Evolutionary conservation across 2,113 vertebrate genomes (phyloP), one percentile per base, ranked within the genome.

Genomic region (Cyanoramphus novaezelandiae): DNA sequence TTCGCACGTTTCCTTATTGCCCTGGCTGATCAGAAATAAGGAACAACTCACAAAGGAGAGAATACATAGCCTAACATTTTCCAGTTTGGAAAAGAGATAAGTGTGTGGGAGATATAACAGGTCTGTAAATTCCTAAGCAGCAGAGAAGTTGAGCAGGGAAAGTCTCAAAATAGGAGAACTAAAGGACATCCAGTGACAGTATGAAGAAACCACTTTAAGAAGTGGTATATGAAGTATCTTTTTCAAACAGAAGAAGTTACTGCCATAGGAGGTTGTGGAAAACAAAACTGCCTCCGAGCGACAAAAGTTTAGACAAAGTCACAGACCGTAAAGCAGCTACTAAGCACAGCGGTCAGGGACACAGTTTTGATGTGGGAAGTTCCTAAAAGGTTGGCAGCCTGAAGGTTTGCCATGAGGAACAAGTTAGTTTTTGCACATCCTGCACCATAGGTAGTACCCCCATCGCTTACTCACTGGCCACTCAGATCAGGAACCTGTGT

Each of bases 71-170:
- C 74, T 87, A 82, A 86, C 44, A 68, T 91, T 97, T 94, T 94
- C 93, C 90, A 93, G 62, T 91, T 87, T 0, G 13, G 82, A 87
- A 93, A 87, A 68, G 57, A 76, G 82, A 43, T 72, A 82, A 96
- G 87, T 67, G 90, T 91, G 35, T 68, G 78, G 23, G 50, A 91
- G 76, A 72, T 82, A 29, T 4, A 62, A 10, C 62, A 82, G 24
- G 18, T 87, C 86, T 86, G 57, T 44, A 20, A 87, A 71, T 31
- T 63, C 84, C 87, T 70, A 16, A 59, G 65, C 65, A 64, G 65
- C 43, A 47, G 85, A 50, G 47, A 80, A 90, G 67, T 28, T n/a
- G 27, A 82, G 55, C 21, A 90, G 87, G 46, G 84, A 90, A 93
- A 93, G 75, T 25, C 41, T 79, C 67, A 69, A 62, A 89, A 79